phyloP scores from a whole-genome alignment of 2,797 vertebrate genomes.

The Eidolon dupreanum region DNA sequence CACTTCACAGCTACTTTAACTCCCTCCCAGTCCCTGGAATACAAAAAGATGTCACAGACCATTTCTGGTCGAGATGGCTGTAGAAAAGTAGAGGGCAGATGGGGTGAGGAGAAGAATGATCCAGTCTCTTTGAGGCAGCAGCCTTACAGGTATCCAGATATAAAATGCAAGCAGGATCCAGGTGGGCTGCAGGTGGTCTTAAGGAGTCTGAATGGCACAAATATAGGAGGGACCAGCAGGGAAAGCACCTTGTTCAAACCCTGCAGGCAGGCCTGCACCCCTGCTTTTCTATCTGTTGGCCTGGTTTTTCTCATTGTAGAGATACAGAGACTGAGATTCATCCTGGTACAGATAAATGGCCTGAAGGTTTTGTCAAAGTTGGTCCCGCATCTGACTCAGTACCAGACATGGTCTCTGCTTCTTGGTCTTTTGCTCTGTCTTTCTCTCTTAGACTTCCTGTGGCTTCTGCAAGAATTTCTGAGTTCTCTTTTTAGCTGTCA shows the following conservation, averaged over 20 bases:
- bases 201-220: neutral
- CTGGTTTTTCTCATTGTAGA: neutral
- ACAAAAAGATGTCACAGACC: neutral
- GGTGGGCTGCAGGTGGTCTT: neutral
- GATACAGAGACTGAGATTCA: neutral
- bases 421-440: neutral
- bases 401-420: neutral
- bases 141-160: neutral
- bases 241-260: neutral
- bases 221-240: neutral
- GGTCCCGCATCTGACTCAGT: neutral
- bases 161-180: neutral
- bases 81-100: neutral
- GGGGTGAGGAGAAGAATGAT: neutral
- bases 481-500: neutral
- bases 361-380: neutral
- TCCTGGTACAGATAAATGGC: neutral
- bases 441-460: neutral
- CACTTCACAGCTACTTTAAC: neutral
- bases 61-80: neutral
- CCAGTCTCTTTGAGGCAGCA: neutral
- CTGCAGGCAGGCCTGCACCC: neutral
- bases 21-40: neutral
- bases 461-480: neutral
- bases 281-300: neutral